phyloP scores from a whole-genome alignment of 1,140 invertebrate species.

The Macrobrachium rosenbergii region DNA sequence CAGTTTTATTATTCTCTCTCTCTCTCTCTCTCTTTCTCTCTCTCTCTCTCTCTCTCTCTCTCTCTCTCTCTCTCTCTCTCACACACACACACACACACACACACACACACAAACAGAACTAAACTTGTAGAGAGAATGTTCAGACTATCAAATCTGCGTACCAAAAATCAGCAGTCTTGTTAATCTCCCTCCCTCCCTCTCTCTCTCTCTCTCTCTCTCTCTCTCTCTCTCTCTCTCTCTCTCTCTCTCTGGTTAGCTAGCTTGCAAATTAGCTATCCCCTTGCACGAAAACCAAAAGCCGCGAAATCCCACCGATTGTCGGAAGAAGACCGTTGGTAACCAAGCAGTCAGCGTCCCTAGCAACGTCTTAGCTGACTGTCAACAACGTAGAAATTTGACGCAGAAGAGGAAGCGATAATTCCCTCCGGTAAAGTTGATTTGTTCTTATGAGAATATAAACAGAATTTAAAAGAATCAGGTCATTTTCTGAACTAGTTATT shows the following conservation, averaged over 20 bases:
- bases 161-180: not conserved
- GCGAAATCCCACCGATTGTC: not conserved
- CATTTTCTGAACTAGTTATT: too few species aligned
- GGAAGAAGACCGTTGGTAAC: slow-evolving; percentile 4
- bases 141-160: too few species aligned
- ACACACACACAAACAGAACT: too few species aligned
- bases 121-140: too few species aligned
- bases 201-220: slow-evolving; percentile 15
- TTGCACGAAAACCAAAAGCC: not conserved
- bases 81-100: too few species aligned
- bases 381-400: not conserved
- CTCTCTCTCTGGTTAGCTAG: not conserved
- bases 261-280: not conserved
- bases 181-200: not conserved
- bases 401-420: too few species aligned
- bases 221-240: slow-evolving; percentile 5
- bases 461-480: too few species aligned
- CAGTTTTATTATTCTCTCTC: too few species aligned
- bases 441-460: not conserved
- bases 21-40: too few species aligned
- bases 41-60: too few species aligned
- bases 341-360: slow-evolving; percentile 36
- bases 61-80: too few species aligned
- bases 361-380: not conserved
- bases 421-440: not conserved